Evolutionary conservation across 1,140 invertebrate genomes (phyloP).

Genomic region (Drosophila sucinea): DNA sequence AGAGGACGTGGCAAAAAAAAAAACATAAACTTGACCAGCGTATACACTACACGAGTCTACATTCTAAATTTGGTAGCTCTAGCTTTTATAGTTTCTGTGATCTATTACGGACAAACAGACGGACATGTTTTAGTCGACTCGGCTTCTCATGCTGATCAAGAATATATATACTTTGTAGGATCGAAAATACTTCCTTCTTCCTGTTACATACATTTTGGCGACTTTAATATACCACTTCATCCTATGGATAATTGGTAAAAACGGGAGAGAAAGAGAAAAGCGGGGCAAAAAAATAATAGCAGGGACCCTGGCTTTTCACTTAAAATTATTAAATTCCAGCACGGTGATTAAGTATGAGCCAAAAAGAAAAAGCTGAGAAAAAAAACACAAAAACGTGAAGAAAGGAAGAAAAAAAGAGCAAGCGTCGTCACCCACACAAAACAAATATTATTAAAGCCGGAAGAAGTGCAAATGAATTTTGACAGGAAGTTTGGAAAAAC

Average conservation of each 20-base stretch:
- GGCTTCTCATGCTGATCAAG: no score
- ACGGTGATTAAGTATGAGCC: conserved; percentile 48
- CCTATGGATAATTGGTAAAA: neutral
- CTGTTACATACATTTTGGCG: no score
- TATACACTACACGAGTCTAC: no score
- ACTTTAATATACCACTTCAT: no score
- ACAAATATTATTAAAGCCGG: conserved; percentile 23
- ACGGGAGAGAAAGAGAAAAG: neutral
- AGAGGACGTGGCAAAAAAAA: no score
- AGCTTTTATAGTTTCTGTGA: no score
- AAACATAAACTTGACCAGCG: no score
- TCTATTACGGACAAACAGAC: no score
- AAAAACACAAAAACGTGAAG: neutral
- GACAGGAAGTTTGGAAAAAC: conserved; percentile 31
- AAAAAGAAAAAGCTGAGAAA: neutral
- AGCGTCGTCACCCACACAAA: conserved; percentile 26
- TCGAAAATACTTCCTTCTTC: no score
- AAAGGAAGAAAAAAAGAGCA: conserved; percentile 34
- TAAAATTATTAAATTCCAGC: conserved; percentile 70
- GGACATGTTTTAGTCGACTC: no score
- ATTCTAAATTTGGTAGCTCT: no score
- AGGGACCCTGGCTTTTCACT: conserved; percentile 43
- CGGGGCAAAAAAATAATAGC: neutral
- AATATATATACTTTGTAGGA: no score
- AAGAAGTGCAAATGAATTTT: conserved; percentile 57